Percentiles rank a stretch among this genome's conserved stretches.
Evolutionary conservation across 2,797 vertebrate genomes (phyloP).

Genomic region (Danionella dracula): DNA sequence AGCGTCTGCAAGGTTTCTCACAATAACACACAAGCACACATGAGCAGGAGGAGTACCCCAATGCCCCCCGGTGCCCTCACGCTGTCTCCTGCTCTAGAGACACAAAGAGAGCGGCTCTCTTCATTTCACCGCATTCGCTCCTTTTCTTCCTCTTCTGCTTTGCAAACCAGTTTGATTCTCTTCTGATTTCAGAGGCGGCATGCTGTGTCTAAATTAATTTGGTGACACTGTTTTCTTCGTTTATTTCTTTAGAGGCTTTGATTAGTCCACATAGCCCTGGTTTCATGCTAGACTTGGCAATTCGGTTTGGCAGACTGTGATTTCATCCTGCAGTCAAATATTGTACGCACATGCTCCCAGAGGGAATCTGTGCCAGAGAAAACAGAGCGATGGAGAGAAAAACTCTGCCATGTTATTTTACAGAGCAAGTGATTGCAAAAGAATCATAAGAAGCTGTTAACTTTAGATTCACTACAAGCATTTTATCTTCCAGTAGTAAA

Average conservation of each 20-base stretch:
- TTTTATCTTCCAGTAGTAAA: no score
- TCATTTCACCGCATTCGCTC: conserved; percentile 11
- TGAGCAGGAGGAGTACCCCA: neutral
- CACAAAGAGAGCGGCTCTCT: conserved; percentile 13
- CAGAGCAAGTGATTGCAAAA: neutral
- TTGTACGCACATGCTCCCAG: conserved; percentile 57
- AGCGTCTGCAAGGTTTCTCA: conserved; percentile 41
- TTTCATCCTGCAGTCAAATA: conserved; percentile 66
- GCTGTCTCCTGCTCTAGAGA: conserved; percentile 3
- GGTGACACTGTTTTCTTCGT: conserved; percentile 51
- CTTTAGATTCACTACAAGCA: no score
- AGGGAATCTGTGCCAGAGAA: conserved; percentile 62
- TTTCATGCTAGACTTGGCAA: conserved; percentile 69
- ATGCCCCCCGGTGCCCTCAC: conserved; percentile 4
- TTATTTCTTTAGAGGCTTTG: conserved; percentile 53
- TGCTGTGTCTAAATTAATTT: conserved; percentile 56
- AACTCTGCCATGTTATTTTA: neutral
- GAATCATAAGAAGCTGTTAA: no score
- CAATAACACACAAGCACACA: conserved; percentile 19
- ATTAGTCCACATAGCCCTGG: conserved; percentile 63
- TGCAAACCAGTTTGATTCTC: neutral
- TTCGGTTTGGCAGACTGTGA: conserved; percentile 64
- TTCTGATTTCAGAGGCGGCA: conserved; percentile 28
- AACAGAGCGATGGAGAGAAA: conserved; percentile 47
- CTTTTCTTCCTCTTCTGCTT: neutral